Evolutionary conservation across 1,140 invertebrate species (phyloP).

Genomic region (Pseudomyrmex dendroicus): DNA sequence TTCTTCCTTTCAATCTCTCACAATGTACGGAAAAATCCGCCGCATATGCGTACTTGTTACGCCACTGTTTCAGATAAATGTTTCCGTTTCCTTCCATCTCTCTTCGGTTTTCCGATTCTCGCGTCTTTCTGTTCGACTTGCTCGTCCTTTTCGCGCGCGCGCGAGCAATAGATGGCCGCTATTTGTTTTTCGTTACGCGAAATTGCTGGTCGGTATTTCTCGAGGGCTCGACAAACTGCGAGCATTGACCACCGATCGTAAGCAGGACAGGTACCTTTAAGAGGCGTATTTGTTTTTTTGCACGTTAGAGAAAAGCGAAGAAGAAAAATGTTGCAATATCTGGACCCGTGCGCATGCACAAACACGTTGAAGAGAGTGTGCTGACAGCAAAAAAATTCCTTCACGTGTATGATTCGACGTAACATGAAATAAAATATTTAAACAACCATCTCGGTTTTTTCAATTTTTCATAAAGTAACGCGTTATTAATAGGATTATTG

Average conservation of each 20-base stretch:
- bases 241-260: constrained; percentile 75
- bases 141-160: constrained; percentile 26
- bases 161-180: constrained; percentile 68
- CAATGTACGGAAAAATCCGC: background rate
- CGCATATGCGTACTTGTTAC: background rate
- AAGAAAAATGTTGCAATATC: constrained; percentile 24
- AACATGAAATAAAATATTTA: background rate
- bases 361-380: constrained; percentile 1
- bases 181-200: constrained; percentile 81
- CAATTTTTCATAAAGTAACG: no score
- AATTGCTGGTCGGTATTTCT: constrained; percentile 77
- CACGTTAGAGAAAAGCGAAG: constrained; percentile 44
- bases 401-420: background rate
- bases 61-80: background rate
- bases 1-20: background rate
- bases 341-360: background rate
- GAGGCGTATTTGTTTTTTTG: constrained; percentile 73
- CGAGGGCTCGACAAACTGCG: constrained; percentile 78
- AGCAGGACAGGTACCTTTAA: constrained; percentile 63
- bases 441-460: no score
- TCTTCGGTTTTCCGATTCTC: constrained; percentile 42
- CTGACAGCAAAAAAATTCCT: background rate
- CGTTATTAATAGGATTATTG: no score
- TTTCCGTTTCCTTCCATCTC: background rate
- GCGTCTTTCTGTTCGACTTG: constrained; percentile 20